Evolutionary conservation across 1,140 invertebrate species (phyloP), one percentile per base, ranked within the genome.

Genomic region (Cydia splendana): DNA sequence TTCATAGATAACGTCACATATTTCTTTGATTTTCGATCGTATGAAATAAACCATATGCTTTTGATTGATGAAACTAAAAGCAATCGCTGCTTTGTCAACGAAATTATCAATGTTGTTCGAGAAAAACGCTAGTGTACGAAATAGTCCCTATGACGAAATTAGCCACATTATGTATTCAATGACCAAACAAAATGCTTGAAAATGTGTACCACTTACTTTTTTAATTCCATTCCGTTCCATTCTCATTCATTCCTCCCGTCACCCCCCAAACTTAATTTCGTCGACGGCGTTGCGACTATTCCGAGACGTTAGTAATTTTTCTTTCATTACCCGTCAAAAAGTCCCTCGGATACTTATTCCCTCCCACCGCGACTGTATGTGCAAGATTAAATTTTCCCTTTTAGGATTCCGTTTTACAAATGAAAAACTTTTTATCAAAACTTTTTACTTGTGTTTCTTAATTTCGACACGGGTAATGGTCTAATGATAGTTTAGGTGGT

Each of bases 241-340:
- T 62, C 20, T 3, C 57, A 62, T 62, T 62, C 57, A 24, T 62
- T 24, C 57, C 20, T 24, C 13, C 65, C 24, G 20, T 65, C 30
- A 42, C 34, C 2, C 71, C 77, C 77, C 75, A 84, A 88, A 87
- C 85, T 88, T 87, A 90, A 88, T 90, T 90, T 87, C 82, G 81
- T 78, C 81, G 77, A 80, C 79, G 67, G 75, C 53, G 38, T 24
- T 20, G 77, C 76, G 76, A 79, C 78, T 75, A 76, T 81, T 81
- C 79, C 77, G 78, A 79, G 80, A 62, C 67, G 76, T 77, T 77
- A 81, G 82, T 83, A 82, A 83, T 85, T 83, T 83, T 82, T 83
- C 83, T 85, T 82, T 84, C 83, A 84, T 81, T 81, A 76, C 76
- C 65, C 79, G 80, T 83, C 79, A 69, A 80, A 77, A 45, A 74